Evolutionary conservation across 2,113 vertebrate species (phyloP).

Genomic region (Dromiciops gliroides): DNA sequence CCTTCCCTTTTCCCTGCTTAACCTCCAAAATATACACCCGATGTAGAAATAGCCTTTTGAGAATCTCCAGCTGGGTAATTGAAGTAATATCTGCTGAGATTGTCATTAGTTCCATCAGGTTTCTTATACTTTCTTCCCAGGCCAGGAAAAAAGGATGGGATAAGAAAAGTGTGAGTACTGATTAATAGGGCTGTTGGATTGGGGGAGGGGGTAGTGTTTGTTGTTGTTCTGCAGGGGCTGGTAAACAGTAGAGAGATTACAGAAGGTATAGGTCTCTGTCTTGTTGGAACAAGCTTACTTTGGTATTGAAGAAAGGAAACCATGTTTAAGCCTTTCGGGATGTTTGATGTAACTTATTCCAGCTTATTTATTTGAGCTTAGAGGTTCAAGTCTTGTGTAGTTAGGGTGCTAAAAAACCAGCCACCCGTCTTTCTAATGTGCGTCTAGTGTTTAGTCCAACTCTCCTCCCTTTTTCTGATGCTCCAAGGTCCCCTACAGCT

Average conservation of each 20-base stretch:
- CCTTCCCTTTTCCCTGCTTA: not conserved
- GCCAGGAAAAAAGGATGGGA: constrained; percentile 9
- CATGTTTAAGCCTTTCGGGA: constrained; percentile 6
- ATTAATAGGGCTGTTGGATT: not conserved
- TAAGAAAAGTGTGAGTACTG: not conserved
- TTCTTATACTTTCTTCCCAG: constrained; percentile 14
- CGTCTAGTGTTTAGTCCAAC: constrained; percentile 36
- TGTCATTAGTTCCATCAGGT: not conserved
- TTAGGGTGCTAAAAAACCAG: constrained; percentile 5
- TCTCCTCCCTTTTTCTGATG: constrained; percentile 44
- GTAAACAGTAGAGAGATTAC: not conserved
- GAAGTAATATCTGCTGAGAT: not conserved
- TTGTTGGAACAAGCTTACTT: constrained; percentile 55
- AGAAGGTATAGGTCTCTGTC: constrained; percentile 20
- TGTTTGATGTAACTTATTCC: constrained; percentile 24
- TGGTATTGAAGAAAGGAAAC: constrained; percentile 42
- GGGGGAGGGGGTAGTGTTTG: not conserved
- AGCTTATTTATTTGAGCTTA: constrained; percentile 44
- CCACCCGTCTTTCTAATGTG: constrained; percentile 6
- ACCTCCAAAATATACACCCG: not conserved
- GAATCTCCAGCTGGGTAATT: constrained; percentile 24
- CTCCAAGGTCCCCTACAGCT: constrained; percentile 47
- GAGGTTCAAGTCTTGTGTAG: constrained; percentile 27
- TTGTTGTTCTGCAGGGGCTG: not conserved
- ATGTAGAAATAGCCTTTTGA: not conserved